Evolutionary conservation across 2,113 vertebrate genomes (phyloP).

Genomic region (Amia ocellicauda): DNA sequence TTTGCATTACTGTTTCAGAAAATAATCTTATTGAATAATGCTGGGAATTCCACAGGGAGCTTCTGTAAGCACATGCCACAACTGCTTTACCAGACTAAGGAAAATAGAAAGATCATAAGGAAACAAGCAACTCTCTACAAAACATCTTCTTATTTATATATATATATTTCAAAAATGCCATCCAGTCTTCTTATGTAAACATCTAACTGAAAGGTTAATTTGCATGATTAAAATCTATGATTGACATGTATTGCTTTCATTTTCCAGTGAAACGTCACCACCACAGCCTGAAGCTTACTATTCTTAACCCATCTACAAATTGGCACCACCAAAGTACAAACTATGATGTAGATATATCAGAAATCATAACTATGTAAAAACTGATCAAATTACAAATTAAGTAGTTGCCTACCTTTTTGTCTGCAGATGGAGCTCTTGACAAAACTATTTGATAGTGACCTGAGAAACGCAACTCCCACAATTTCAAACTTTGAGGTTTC

Average conservation of each 20-base stretch:
- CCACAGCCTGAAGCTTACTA: slow-evolving; percentile 49
- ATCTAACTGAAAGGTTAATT: slow-evolving; percentile 45
- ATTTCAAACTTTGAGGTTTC: neutral
- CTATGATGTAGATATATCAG: slow-evolving; percentile 47
- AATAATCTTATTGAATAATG: slow-evolving; percentile 62
- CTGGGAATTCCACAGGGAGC: slow-evolving; percentile 57
- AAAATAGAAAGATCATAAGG: neutral
- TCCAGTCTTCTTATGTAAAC: too few species aligned
- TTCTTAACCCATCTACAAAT: slow-evolving; percentile 55
- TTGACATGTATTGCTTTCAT: slow-evolving; percentile 31
- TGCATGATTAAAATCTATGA: slow-evolving; percentile 47
- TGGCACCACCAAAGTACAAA: slow-evolving; percentile 56
- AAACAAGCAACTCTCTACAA: slow-evolving; percentile 36
- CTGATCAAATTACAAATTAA: slow-evolving; percentile 26
- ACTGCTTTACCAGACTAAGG: neutral
- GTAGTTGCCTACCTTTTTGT: slow-evolving; percentile 37
- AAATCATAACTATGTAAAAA: too few species aligned
- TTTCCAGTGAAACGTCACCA: slow-evolving; percentile 40
- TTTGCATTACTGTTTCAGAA: slow-evolving; percentile 49
- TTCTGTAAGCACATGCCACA: slow-evolving; percentile 48
- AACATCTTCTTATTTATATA: slow-evolving; percentile 43
- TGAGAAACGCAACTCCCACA: neutral
- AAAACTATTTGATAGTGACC: slow-evolving; percentile 43
- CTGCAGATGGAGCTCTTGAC: slow-evolving; percentile 74
- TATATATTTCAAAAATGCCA: too few species aligned